Evolutionary conservation across 2,797 vertebrate species (phyloP), one percentile per base, ranked within the genome.

Genomic region (Lepilemur ruficaudatus): DNA sequence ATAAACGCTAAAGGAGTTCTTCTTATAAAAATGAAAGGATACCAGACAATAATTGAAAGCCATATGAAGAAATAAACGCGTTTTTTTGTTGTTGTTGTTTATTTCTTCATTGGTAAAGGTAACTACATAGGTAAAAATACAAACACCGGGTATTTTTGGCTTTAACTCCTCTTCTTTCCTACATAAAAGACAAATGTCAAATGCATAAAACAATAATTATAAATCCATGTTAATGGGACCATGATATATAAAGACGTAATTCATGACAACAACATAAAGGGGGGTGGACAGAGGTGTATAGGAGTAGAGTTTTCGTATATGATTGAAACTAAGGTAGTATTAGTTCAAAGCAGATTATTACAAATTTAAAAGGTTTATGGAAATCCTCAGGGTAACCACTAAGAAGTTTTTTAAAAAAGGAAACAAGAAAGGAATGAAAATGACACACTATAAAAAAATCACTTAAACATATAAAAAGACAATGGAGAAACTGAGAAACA

Each of bases 261-360:
- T 59, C 52, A 25, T 57, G 10, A 82, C 46, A 65, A 35, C 22
- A 89, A 63, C 48, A 35, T 87, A 85, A 89, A 69, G 18, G 15
- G 38, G 11, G 4, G 30, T 13, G 25, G 12, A 75, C 1, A 72
- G 55, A 93, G 13, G 41, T 85, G 30, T n/a, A 91, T 15, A 81
- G 35, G 12, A 83, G 35, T 23, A 78, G 23, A 87, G 70, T 35
- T 89, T 85, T 84, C 52, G 20, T 48, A 76, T 10, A 59, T 65
- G 67, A 76, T 10, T 75, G 50, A 92, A 52, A 46, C 50, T 76
- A 81, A 76, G 5, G 50, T 41, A 41, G 23, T 55, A 59, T 32
- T 59, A 67, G 48, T 38, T 91, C 23, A 70, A 93, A 87, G 81
- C 46, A 91, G 25, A 75, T 91, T 91, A 52, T 89, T 91, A 52